Evolutionary conservation across 2,888 invertebrate species (phyloP), one percentile per base, ranked within the genome.

Genomic region (Vanessa cardui): DNA sequence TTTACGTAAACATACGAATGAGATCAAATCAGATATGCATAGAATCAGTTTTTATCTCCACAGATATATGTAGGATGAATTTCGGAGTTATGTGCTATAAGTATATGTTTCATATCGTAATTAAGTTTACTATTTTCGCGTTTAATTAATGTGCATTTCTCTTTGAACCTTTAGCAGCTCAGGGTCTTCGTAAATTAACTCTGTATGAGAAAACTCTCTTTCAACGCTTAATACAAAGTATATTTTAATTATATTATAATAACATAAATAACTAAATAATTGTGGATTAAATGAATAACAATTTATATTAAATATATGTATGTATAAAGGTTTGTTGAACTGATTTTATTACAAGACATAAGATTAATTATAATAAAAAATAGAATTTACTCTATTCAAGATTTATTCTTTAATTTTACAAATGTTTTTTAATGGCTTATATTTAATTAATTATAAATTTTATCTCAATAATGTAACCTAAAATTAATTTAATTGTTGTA

Each of bases 11-110:
- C 85, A 85, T 84, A 85, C 82, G 85, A 86, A 87, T 86, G 84
- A 84, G 84, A 88, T 85, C 87, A 83, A 87, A 89, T 88, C 88
- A 88, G 85, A 88, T 89, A 88, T 88, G 87, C 86, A 88, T 88
- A 83, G 87, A 85, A 87, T 87, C 87, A 84, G 86, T 86, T 84
- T 66, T 62, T 62, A 49, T 66, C 66, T 58, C 49, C 12, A 50
- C 54, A 47, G 39, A 62, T 56, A 47, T 66, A 31, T 54, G 54
- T 44, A 60, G 46, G 39, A 6, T 46, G 56, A 58, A 58, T 47
- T 58, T 58, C 39, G 61, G 18, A n/a, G 50, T n/a, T 21, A 21
- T 65, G 59, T 7, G 20, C 47, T 46, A 33, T 46, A 46, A 45
- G 39, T 21, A 15, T 50, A 54, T 31, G 16, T 54, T 16, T n/a